These are phyloP conservation scores for Myotis findleyi DNA, from an alignment of 2,797 vertebrate genomes.

Conservation along the genomic window DNA sequence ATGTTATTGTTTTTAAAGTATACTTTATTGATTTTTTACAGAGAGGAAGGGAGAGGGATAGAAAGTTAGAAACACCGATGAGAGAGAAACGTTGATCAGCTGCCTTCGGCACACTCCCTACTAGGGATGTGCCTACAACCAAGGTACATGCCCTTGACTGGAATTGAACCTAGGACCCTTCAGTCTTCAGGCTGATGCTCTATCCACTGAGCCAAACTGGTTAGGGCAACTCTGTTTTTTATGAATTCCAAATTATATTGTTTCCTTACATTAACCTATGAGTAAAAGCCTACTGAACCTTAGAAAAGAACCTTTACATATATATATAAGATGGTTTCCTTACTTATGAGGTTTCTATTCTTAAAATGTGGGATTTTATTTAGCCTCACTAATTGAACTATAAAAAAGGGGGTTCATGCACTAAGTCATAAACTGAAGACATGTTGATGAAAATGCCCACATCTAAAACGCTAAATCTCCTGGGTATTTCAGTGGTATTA, in stretches of 20 bases:
- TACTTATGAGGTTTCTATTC: slow-evolving; percentile 21
- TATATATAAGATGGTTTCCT: background rate
- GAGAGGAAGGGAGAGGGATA: too few species aligned
- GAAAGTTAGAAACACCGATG: too few species aligned
- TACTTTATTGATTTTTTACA: too few species aligned
- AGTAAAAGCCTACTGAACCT: background rate
- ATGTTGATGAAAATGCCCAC: background rate
- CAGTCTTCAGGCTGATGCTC: too few species aligned
- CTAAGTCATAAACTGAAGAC: background rate
- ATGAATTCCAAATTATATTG: background rate
- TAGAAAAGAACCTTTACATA: background rate
- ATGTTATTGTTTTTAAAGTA: too few species aligned
- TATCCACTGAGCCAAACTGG: too few species aligned
- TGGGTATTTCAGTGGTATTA: background rate
- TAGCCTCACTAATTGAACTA: background rate
- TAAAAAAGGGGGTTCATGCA: background rate
- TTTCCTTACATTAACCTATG: slow-evolving; percentile 47
- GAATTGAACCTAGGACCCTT: too few species aligned
- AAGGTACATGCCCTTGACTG: too few species aligned
- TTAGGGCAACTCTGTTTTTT: background rate
- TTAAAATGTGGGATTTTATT: slow-evolving; percentile 30
- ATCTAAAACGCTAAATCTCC: background rate
- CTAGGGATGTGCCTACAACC: too few species aligned
- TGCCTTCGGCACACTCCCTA: too few species aligned
- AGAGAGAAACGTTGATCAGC: too few species aligned